Base-by-base conservation (phyloP, 2,113 vertebrate species). In the Oryzias curvinotus region DNA sequence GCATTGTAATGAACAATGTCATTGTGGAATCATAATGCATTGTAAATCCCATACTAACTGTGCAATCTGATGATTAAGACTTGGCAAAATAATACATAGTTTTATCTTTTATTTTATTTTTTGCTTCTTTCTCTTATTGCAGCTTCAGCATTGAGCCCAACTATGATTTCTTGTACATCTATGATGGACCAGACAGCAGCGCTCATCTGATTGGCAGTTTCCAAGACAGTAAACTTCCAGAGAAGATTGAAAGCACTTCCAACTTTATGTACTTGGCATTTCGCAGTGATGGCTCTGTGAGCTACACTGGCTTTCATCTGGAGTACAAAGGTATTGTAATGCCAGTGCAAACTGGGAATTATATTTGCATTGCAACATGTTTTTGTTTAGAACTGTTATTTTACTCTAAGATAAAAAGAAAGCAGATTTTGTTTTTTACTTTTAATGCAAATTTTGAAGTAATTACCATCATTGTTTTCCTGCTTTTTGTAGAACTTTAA, bases 91-190 rank as follows among this genome's bases (percentile, higher is more conserved):
- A 65, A 72, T 74, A 51, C 6, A 65, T 52, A 66, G 62, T 68
- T 83, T 65, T 50, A 64, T 67, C 66, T 79, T 51, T 23, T 23
- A 23, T 23, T 62, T 16, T 18, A 62, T 61, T 62, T 80, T 83
- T 63, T 68, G 28, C 49, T 78, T 73, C 44, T 69, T 70, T 67
- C 14, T 7, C 57, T 73, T 62, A 26, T 74, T 59, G 43, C 83
- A 98, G 97, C 89, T 99, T 99, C 89, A 98, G 95, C 81, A 98
- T 99, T 73, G 97, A 99, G 85, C 96, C 97, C 81, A 99, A 99
- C 92, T 99, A 99, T 71, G 97, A 99, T 83, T 99, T 98, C 85
- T 90, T 99, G 57, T 98, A 98, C 77, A 97, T 99, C 81, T 96
- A 99, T 42, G 94, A 98, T 66, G 97, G 97, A 12, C 87, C 93